Conservation (phyloP, 2,113 vertebrate species). For the cat (Felis catus) region F.catus_Fca126_mat1.0 CM031412.1:69698501-69699000, state of each 20-base stretch:
- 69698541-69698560: neutral
- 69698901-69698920: neutral
- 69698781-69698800: neutral
- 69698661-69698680: neutral
- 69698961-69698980: neutral
- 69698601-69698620: neutral
- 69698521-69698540: neutral
- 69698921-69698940: neutral
- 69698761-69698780: neutral
- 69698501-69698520: neutral
- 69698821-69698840: neutral
- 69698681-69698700: neutral
- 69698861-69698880: neutral
- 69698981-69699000: neutral
- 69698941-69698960: neutral
- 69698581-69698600: neutral
- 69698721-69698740: neutral
- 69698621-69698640: neutral
- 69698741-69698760: neutral
- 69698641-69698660: neutral
- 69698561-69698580: neutral
- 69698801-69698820: neutral
- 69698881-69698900: constrained; percentile 18
- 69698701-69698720: neutral
- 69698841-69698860: neutral